Conservation (phyloP, 2,113 vertebrate species). For the Eonycteris spelaea region DNA sequence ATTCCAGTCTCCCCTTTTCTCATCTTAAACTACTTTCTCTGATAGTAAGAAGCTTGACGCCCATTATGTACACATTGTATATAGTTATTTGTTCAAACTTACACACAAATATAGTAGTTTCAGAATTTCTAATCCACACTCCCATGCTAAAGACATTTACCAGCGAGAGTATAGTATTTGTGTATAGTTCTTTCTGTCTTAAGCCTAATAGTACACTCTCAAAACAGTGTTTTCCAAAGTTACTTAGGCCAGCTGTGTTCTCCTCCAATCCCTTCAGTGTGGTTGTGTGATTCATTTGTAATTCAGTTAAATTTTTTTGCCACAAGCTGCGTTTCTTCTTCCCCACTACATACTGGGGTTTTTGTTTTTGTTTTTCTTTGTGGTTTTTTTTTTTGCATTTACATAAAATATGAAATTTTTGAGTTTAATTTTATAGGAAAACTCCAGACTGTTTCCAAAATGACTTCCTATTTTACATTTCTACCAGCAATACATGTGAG, state of each 20-base stretch:
- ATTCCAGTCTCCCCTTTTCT: not conserved
- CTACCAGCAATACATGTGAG: not conserved
- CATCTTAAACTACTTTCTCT: not conserved
- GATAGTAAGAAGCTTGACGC: not conserved
- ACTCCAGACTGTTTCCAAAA: not conserved
- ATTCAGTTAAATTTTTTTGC: constrained; percentile 2
- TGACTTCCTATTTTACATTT: not conserved
- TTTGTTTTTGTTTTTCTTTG: not conserved
- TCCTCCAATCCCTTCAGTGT: not conserved
- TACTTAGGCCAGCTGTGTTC: not conserved
- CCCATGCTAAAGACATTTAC: not conserved
- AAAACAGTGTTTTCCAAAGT: not conserved
- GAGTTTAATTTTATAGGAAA: not conserved
- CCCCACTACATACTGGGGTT: not conserved
- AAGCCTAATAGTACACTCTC: not conserved
- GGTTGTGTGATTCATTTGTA: not conserved
- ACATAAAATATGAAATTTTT: not conserved
- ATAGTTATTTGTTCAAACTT: not conserved
- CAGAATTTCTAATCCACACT: not conserved
- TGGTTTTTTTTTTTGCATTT: constrained; percentile 4
- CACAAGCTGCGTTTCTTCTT: not conserved
- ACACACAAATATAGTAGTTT: not conserved
- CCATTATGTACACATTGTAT: not conserved
- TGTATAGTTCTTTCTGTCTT: not conserved
- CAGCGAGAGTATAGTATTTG: not conserved